Evolutionary conservation across 2,113 vertebrate species (phyloP).

Genomic region (Paralichthys olivaceus): DNA sequence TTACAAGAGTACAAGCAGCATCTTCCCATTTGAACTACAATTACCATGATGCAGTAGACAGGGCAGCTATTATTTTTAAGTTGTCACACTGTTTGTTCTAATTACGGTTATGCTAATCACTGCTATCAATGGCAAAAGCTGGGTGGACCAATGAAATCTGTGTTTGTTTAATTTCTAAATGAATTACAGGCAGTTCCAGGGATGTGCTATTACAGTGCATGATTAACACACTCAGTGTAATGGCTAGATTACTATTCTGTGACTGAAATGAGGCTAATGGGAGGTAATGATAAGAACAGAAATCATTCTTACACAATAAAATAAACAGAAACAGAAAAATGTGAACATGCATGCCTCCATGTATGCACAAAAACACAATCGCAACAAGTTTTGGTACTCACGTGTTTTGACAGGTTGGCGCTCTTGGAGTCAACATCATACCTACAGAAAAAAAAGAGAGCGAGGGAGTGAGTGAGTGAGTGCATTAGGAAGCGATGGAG

Average conservation of each 20-base stretch:
- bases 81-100: conserved; percentile 49
- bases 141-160: not conserved
- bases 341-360: not conserved
- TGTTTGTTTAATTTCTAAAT: conserved; percentile 49
- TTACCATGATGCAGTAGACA: not conserved
- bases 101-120: conserved; percentile 60
- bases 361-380: not conserved
- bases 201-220: conserved; percentile 11
- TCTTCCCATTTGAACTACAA: conserved; percentile 1
- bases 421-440: conserved; percentile 99
- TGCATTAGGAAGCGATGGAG: conserved; percentile 20
- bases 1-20: not conserved
- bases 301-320: conserved; percentile 16
- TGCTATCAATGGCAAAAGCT: conserved; percentile 23
- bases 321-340: not conserved
- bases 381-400: conserved; percentile 80
- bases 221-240: conserved; percentile 44
- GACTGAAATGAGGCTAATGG: conserved; percentile 48
- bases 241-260: conserved; percentile 41
- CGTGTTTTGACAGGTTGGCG: conserved; percentile 95
- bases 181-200: not conserved
- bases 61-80: conserved; percentile 15
- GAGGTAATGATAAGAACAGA: conserved; percentile 23
- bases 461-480: conserved; percentile 8
- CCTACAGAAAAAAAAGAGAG: conserved; percentile 79